Percentiles rank a stretch among this genome's conserved stretches.
These are phyloP conservation scores for Genyomyrus donnyi DNA, from an alignment of 2,113 vertebrate genomes.

Conservation along the genomic window DNA sequence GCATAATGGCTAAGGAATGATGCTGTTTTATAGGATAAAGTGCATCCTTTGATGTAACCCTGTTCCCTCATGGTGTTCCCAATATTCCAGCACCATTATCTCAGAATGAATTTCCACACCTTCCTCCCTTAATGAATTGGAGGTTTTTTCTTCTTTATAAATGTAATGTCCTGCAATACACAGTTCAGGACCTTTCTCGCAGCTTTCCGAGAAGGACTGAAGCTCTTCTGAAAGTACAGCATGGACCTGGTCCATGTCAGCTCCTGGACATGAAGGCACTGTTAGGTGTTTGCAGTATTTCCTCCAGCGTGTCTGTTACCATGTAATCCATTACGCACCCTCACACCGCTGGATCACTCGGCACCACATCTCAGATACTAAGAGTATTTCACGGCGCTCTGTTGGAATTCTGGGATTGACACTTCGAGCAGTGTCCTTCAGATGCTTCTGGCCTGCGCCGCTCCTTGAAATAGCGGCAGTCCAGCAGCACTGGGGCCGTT, in stretches of 20 bases:
- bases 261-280: neutral
- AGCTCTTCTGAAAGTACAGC: neutral
- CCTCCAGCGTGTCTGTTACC: neutral
- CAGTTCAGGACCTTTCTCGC: neutral
- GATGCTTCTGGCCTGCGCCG: neutral
- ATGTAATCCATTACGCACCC: neutral
- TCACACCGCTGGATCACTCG: neutral
- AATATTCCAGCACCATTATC: neutral
- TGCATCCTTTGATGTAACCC: neutral
- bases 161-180: neutral
- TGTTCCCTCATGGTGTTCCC: neutral
- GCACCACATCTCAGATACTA: neutral
- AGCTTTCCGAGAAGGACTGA: neutral
- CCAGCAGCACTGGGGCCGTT: neutral
- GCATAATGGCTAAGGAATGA: neutral
- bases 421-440: too few species aligned
- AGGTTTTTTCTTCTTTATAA: neutral
- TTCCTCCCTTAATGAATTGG: neutral
- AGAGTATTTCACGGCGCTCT: neutral
- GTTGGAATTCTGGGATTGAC: neutral
- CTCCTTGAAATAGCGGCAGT: neutral
- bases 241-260: neutral
- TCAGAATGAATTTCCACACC: neutral
- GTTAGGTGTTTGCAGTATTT: neutral
- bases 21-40: neutral